Evolutionary conservation across 2,113 vertebrate genomes (phyloP).

Genomic region (Pelvicachromis taeniatus): DNA sequence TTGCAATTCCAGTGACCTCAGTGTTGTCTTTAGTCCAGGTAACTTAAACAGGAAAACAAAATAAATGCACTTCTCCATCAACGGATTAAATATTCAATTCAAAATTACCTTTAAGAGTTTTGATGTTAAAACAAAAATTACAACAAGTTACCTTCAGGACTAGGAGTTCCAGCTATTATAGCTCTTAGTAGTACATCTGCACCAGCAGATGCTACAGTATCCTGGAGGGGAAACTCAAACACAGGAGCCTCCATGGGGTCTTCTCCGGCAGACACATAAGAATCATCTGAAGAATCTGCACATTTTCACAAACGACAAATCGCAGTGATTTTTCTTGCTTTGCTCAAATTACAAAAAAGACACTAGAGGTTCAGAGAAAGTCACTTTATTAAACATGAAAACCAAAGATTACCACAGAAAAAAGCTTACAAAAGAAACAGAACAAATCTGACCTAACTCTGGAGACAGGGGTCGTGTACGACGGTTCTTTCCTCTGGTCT

Average conservation of each 20-base stretch:
- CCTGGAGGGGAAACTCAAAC: slow-evolving; percentile 89
- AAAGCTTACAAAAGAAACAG: not conserved
- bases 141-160: slow-evolving; percentile 80
- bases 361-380: not conserved
- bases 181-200: slow-evolving; percentile 86
- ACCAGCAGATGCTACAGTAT: slow-evolving; percentile 77
- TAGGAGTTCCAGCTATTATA: slow-evolving; percentile 86
- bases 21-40: slow-evolving; percentile 84
- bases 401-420: not conserved
- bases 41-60: slow-evolving; percentile 61
- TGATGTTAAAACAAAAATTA: not conserved
- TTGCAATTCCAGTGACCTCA: slow-evolving; percentile 59
- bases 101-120: not conserved
- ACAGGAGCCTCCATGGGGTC: slow-evolving; percentile 91
- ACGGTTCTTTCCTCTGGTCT: slow-evolving; percentile 84
- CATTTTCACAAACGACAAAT: slow-evolving; percentile 14
- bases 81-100: not conserved
- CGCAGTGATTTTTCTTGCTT: not conserved
- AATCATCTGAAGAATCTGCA: slow-evolving; percentile 94
- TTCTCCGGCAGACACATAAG: slow-evolving; percentile 93
- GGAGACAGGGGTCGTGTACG: slow-evolving; percentile 85
- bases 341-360: not conserved
- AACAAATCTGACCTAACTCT: slow-evolving; percentile 74
- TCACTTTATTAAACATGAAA: not conserved
- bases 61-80: not conserved